Evolutionary conservation across 2,113 vertebrate genomes (phyloP).

Genomic region (rabbit (Oryctolagus cuniculus)): DNA sequence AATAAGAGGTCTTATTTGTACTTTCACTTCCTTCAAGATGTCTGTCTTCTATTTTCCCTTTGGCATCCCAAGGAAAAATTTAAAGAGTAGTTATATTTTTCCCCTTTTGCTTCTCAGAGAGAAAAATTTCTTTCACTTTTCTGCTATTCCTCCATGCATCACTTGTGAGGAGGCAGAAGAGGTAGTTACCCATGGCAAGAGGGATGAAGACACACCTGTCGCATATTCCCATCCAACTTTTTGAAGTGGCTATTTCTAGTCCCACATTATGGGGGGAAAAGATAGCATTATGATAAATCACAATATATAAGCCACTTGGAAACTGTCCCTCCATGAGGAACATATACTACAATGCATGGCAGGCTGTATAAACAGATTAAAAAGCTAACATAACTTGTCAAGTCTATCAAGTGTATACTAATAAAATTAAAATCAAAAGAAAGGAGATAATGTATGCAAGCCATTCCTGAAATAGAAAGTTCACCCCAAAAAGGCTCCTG

Average conservation of each 20-base stretch:
- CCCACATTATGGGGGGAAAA: neutral
- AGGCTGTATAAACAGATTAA: neutral
- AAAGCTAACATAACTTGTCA: neutral
- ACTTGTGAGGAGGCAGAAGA: neutral
- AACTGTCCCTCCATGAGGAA: neutral
- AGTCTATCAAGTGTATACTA: neutral
- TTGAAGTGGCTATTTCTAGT: neutral
- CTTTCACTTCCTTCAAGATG: conserved; percentile 24
- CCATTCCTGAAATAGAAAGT: neutral
- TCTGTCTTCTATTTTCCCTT: neutral
- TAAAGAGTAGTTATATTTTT: neutral
- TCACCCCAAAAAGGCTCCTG: conserved; percentile 14
- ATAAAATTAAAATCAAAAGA: conserved; percentile 43
- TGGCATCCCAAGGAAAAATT: neutral
- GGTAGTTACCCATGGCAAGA: neutral
- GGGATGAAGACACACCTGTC: neutral
- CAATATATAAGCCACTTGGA: neutral
- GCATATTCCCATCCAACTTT: neutral
- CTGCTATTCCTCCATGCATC: neutral
- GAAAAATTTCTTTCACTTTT: conserved; percentile 10
- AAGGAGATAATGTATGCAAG: neutral
- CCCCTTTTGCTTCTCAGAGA: neutral
- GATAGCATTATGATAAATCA: neutral
- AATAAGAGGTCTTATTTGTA: neutral
- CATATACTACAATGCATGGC: neutral